Evolutionary conservation across 92 coral and sea anemone genomes (phyloP), one percentile per base, ranked within the genome.

Genomic region (Phenganax subtilis): DNA sequence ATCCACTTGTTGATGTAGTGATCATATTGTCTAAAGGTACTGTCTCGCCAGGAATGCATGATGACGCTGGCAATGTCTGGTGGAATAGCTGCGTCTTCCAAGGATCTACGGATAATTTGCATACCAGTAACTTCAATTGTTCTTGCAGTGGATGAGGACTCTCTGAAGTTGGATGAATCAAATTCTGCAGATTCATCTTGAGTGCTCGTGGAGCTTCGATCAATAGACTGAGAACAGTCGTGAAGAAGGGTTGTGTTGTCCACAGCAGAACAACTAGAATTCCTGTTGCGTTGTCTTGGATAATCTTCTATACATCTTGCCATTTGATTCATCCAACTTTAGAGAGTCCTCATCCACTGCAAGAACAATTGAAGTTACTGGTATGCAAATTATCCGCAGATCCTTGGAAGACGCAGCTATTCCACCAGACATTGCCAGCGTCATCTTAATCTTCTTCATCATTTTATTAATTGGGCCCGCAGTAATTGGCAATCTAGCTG

Each of bases 71-170:
- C 54, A 71, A 71, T 71, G 77, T 72, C 59, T 53, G 57, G 3
- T n/a, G 77, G 44, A 72, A 72, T 72, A 9, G 47, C 58, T 8
- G 58, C 28, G 7, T 53, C 77, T 3, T 7, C 10, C 30, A 8
- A 72, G 77, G 58, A n/a, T 72, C 77, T 51, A 29, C 77, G 59
- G 77, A 72, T 72, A 72, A 72, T 17, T 72, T 72, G 77, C 77
- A 72, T 72, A 53, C 77, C 77, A 72, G 8, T 0, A 72, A 27
- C 37, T 15, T 7, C 57, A 72, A 58, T 53, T 53, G 57, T 1
- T 20, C 57, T 7, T 53, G 57, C 4, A 72, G 57, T 72, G 77
- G 77, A 53, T 44, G 77, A 15, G 77, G 27, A 51, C 37, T 51
- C 3, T 53, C 77, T 27, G 8, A 8, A 10, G 59, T 51, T 3